Percentiles rank a stretch among this genome's conserved stretches.
Evolutionary conservation across 2,888 invertebrate genomes (phyloP).

Genomic region (Pristionchus fissidentatus): DNA sequence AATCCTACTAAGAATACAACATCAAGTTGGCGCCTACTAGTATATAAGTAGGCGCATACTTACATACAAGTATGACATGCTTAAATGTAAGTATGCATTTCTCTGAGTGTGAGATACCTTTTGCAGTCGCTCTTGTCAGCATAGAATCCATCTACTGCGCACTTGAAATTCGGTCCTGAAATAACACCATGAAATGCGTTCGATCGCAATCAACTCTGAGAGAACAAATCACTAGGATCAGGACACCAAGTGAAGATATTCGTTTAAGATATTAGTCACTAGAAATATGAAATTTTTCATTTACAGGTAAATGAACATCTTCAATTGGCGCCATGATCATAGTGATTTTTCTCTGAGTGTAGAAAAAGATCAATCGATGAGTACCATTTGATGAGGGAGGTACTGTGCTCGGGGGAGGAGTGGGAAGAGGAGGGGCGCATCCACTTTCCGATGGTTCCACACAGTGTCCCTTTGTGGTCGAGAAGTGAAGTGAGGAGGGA

Average conservation of each 20-base stretch:
- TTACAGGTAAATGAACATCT: too few relatives aligned
- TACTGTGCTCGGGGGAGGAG: conserved; percentile 49
- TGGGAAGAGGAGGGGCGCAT: conserved; percentile 49
- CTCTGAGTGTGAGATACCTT: background rate
- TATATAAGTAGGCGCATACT: too few relatives aligned
- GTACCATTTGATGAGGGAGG: conserved; percentile 43
- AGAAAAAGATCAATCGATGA: background rate
- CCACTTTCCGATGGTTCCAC: conserved; percentile 53
- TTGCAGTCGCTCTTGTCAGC: conserved; percentile 48
- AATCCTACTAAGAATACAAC: too few relatives aligned
- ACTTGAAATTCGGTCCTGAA: conserved; percentile 59
- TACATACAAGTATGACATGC: too few relatives aligned
- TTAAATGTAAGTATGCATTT: too few relatives aligned
- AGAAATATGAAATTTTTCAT: too few relatives aligned
- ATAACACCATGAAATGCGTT: background rate
- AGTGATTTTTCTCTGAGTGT: background rate
- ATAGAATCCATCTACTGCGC: conserved; percentile 71
- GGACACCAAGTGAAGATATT: too few relatives aligned
- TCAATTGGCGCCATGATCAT: too few relatives aligned
- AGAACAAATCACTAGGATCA: too few relatives aligned
- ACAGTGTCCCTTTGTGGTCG: conserved; percentile 63
- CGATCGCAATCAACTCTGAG: too few relatives aligned
- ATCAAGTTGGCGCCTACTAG: too few relatives aligned
- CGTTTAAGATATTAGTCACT: too few relatives aligned
- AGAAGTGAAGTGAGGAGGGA: conserved; percentile 67